Base-by-base conservation (phyloP, 1,140 invertebrate genomes). In the Drosophila bocqueti region DNA sequence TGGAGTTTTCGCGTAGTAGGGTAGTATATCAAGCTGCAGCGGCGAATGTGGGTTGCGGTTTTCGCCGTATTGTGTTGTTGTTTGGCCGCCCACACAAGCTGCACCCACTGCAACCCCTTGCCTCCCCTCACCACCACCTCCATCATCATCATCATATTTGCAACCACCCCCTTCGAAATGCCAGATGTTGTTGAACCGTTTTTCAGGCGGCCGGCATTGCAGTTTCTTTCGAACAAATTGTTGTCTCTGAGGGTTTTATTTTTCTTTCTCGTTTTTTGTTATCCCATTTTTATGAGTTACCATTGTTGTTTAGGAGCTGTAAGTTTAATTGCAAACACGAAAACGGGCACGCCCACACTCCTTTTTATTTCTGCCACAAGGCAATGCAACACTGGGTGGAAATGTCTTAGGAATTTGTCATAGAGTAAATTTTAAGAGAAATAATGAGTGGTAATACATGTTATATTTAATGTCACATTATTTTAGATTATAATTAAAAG, bases 321-420 rank as follows among this genome's bases (percentile, higher is more conserved):
- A 89, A 87, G 83, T 90, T 89, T 89, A 89, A 90, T 89, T 89
- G 84, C 84, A 73, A 89, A 73, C 78, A 89, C 81, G 64, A 54
- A 61, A 64, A 68, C 64, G 24, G 64, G 49, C 50, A 46, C 67
- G 40, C 67, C 67, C 67, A 46, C 38, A 55, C 49, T 26, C 26
- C 34, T 21, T 15, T 38, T 50, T n/a, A 29, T 9, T 10, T 10
- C 4, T 21, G 4, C 5, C 11, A 10, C 9, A 15, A 31, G 24
- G 31, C 29, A 61, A 15, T 29, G 63, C 31, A 29, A 47, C 66
- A 71, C 69, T 71, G 40, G 63, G 55, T 60, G 57, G 50, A 57
- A 64, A 50, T 65, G 66, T 69, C 16, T 43, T 7, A 26, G 4
- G 10, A 26, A 9, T 45, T 34, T 21, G 2, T n/a, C 0, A 49